phyloP scores from a whole-genome alignment of 2,113 vertebrate genomes.

The Haplotaxodon microlepis region DNA sequence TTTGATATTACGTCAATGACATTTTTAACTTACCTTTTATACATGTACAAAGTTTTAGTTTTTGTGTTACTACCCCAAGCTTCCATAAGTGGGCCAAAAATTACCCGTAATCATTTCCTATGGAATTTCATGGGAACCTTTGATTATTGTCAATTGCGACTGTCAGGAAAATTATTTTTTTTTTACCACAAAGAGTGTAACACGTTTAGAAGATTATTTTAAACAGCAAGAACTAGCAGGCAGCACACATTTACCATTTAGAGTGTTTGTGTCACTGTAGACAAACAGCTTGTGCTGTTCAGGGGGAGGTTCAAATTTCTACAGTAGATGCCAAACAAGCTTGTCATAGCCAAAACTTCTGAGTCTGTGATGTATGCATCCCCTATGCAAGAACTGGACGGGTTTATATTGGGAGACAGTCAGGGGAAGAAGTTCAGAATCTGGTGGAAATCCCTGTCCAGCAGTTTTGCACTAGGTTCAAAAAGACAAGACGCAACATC shows the following conservation, averaged over 20 bases:
- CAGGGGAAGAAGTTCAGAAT: not conserved
- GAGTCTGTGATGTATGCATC: not conserved
- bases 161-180: not conserved
- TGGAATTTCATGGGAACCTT: not conserved
- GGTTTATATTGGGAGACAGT: not conserved
- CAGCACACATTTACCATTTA: not conserved
- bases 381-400: fast-evolving
- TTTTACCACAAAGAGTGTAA: not conserved
- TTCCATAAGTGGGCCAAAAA: not conserved
- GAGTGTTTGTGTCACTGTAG: not conserved
- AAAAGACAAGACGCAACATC: not conserved
- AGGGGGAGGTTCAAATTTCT: not conserved
- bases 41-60: not conserved
- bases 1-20: not conserved
- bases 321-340: not conserved
- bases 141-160: not conserved
- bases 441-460: fast-evolving
- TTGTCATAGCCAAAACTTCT: not conserved
- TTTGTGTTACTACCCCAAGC: not conserved
- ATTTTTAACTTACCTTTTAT: not conserved
- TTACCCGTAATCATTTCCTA: not conserved
- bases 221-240: not conserved
- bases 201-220: fast-evolving
- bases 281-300: not conserved
- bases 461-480: not conserved